Base-by-base conservation (phyloP, 1,140 invertebrate species). In the Rhysida immarginata region DNA sequence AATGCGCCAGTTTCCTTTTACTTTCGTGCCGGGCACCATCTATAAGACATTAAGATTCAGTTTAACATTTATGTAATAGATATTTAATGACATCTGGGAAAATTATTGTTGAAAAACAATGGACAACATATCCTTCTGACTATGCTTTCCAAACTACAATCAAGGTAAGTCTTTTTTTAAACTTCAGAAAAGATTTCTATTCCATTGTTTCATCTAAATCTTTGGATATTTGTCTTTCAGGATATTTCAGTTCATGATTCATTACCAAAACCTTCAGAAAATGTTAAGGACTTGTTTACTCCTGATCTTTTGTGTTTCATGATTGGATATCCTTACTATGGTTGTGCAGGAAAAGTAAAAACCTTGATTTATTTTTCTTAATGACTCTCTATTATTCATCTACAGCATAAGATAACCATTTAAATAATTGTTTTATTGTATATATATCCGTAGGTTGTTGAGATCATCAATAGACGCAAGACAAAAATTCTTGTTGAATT, bases 291-390 rank as follows among this genome's bases (percentile, higher is more conserved):
- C 29, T 72, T 89, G 0, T 94, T 87, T 62, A 76, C 79, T 1
- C 64, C 69, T 1, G 78, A 79, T 0, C 77, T 75, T 45, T 62
- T 66, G 1, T 81, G 86, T 53, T 94, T 93, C 65, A 81, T 90
- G 70, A 67, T 92, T 5, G 81, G 81, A 0, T 76, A 78, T 59
- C 83, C 81, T 1, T 80, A 87, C 69, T 93, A 90, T 69, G 90
- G 88, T 14, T 77, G 78, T 49, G 74, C 79, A 63, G 87, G 82
- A 45, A 77, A 81, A 62, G 85, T 89, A 61, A 64, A 65, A 46
- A 11, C 20, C 5, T 20, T 20, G 8, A 46, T 20, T 20, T 46
- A 46, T 46, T 20, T 46, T 46, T 20, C n/a, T n/a, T n/a, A n/a
- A n/a, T n/a, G n/a, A n/a, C n/a, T n/a, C n/a, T n/a, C n/a, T n/a